A percentile compares a stretch with the other conserved stretches of the same genome.
These are phyloP conservation scores for Myxocyprinus asiaticus DNA, from an alignment of 2,113 vertebrate genomes.

Conservation along the genomic window DNA sequence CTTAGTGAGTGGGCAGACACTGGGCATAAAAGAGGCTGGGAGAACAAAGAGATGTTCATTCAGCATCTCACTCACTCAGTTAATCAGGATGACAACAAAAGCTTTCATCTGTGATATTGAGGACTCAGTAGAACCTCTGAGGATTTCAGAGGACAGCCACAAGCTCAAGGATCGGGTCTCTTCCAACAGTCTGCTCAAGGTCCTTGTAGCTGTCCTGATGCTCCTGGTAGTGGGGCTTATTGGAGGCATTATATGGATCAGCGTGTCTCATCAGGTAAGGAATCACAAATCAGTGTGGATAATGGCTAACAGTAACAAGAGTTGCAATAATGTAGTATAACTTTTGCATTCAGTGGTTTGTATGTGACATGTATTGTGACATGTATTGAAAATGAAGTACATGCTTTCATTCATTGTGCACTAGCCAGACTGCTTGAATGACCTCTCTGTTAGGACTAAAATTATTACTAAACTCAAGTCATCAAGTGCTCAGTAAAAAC, in stretches of 20 bases:
- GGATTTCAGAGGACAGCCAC: not conserved
- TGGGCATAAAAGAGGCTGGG: constrained; percentile 24
- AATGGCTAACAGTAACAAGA: not conserved
- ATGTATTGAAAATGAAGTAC: too few relatives aligned
- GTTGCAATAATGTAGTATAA: too few relatives aligned
- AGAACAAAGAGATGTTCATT: constrained; percentile 28
- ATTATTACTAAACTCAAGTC: too few relatives aligned
- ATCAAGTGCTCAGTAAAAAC: too few relatives aligned
- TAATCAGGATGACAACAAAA: constrained; percentile 31
- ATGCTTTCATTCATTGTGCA: too few relatives aligned
- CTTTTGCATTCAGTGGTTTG: too few relatives aligned
- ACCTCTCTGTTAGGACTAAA: too few relatives aligned
- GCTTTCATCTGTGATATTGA: constrained; percentile 11
- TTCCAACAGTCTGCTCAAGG: not conserved
- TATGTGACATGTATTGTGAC: too few relatives aligned
- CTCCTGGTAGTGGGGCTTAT: constrained; percentile 3
- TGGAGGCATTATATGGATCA: constrained; percentile 1
- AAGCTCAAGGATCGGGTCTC: not conserved
- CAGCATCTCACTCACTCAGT: not conserved
- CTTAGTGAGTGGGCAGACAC: constrained; percentile 48
- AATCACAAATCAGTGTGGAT: not conserved
- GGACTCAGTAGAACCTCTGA: not conserved
- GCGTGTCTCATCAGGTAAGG: constrained; percentile 3
- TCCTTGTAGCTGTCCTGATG: not conserved
- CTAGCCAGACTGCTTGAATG: too few relatives aligned